Conservation (phyloP, 2,113 vertebrate species). For the Porphyrio hochstetteri region DNA sequence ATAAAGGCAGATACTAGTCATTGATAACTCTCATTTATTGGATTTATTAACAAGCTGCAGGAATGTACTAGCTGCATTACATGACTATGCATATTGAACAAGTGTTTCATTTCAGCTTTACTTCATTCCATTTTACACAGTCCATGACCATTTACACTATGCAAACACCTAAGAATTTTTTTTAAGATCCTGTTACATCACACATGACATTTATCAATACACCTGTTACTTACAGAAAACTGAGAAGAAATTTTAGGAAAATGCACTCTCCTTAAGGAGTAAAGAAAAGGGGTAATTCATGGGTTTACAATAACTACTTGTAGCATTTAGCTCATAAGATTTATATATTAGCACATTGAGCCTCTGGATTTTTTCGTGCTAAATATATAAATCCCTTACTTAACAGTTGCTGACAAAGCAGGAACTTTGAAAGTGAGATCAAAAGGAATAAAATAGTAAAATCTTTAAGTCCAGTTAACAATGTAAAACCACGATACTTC, state of each 20-base stretch:
- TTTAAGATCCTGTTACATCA: background rate
- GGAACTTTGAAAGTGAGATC: background rate
- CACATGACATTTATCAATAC: background rate
- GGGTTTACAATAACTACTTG: background rate
- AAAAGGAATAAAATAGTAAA: background rate
- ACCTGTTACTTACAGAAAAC: background rate
- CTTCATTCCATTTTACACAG: background rate
- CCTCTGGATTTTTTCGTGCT: background rate
- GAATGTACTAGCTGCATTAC: conserved; percentile 10
- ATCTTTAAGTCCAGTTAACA: background rate
- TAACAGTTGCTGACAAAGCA: background rate
- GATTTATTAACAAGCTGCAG: conserved; percentile 51
- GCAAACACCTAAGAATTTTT: background rate
- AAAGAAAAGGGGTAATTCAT: background rate
- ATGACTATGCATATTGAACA: conserved; percentile 15
- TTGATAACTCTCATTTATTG: conserved; percentile 50
- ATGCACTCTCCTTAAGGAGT: background rate
- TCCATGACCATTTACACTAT: background rate
- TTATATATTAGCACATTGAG: background rate
- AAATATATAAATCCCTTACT: background rate
- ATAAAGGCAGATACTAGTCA: conserved; percentile 18
- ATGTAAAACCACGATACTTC: background rate
- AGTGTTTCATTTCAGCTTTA: background rate
- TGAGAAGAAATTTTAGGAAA: background rate
- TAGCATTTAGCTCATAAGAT: background rate